These are phyloP conservation scores for Suncus etruscus DNA, from an alignment of 2,113 vertebrate genomes.

Conservation along the genomic window DNA sequence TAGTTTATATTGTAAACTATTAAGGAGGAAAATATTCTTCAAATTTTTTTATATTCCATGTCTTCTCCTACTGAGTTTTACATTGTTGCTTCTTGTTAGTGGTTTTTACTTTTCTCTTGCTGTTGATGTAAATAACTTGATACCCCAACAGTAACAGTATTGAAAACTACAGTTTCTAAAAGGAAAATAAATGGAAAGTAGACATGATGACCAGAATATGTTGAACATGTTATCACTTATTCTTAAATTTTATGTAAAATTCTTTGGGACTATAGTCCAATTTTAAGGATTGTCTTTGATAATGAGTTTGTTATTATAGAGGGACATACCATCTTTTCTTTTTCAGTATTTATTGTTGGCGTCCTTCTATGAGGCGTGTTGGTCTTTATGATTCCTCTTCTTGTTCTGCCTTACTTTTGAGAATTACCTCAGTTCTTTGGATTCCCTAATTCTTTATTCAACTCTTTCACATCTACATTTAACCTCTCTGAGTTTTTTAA, in stretches of 20 bases:
- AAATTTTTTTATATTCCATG: neutral
- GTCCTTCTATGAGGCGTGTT: neutral
- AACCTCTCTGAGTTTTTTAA: neutral
- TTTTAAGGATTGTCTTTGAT: neutral
- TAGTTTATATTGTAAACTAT: neutral
- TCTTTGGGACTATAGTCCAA: neutral
- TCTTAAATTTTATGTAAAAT: neutral
- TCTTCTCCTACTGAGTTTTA: neutral
- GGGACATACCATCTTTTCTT: neutral
- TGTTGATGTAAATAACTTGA: neutral
- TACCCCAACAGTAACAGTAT: too few relatives aligned
- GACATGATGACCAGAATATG: neutral
- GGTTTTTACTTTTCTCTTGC: neutral
- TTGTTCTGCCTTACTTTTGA: neutral
- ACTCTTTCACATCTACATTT: neutral
- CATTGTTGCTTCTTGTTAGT: neutral
- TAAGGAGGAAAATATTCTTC: neutral
- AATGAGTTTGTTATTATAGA: neutral
- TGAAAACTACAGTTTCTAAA: too few relatives aligned
- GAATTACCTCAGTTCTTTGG: neutral
- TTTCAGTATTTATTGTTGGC: neutral
- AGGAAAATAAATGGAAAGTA: neutral
- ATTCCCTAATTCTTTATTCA: neutral
- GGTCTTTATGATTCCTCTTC: neutral
- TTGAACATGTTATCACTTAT: neutral